These are phyloP conservation scores for Corapipo altera DNA, from an alignment of 2,113 vertebrate species.

Conservation along the genomic window DNA sequence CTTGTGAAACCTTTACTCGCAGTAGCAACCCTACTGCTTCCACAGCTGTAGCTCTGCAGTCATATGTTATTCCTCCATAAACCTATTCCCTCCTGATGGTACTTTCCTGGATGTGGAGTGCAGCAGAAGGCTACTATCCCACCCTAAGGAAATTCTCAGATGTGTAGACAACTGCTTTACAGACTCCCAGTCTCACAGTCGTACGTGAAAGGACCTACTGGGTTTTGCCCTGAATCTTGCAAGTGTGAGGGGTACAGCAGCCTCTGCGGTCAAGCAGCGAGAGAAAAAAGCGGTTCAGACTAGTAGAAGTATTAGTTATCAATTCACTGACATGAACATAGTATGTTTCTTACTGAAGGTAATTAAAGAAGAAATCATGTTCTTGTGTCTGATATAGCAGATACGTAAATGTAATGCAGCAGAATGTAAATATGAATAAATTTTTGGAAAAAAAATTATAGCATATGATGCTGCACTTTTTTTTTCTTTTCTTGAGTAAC, in stretches of 20 bases:
- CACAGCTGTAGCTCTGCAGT: not conserved
- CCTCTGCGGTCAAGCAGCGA: not conserved
- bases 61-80: not conserved
- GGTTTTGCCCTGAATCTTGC: not conserved
- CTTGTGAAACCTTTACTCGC: fast-evolving
- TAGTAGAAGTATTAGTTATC: not conserved
- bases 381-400: not conserved
- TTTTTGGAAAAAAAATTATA: not conserved
- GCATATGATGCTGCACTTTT: not conserved
- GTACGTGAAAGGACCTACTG: fast-evolving
- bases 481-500: not conserved
- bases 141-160: not conserved
- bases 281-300: not conserved
- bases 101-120: not conserved
- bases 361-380: not conserved
- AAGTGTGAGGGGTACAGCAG: not conserved
- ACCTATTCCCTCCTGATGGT: not conserved
- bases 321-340: not conserved
- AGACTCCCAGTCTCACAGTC: not conserved
- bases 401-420: not conserved
- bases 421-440: not conserved
- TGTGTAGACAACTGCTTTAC: not conserved
- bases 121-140: not conserved
- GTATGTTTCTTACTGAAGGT: not conserved
- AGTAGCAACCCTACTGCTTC: not conserved